Conservation (phyloP, 1,140 invertebrate species). For the Drosophila melanica region DNA sequence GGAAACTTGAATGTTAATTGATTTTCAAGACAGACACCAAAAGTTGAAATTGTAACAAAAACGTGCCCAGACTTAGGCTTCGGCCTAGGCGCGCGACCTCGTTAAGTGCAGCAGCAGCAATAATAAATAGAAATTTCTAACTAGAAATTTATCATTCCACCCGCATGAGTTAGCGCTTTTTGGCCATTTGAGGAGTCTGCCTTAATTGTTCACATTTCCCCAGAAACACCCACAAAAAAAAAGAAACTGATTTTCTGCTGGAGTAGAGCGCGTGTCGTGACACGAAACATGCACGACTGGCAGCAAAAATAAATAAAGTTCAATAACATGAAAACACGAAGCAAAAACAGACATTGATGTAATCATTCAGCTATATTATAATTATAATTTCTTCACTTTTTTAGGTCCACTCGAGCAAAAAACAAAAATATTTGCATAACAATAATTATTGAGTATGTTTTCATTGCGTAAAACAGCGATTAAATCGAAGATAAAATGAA, state of each 20-base stretch:
- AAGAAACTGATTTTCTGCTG: neutral
- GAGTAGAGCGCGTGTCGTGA: neutral
- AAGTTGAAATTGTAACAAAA: slow-evolving; percentile 69
- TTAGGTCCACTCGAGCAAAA: no score
- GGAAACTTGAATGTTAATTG: slow-evolving; percentile 72
- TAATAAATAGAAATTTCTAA: slow-evolving; percentile 20
- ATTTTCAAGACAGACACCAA: slow-evolving; percentile 61
- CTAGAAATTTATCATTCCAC: slow-evolving; percentile 49
- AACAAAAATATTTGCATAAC: no score
- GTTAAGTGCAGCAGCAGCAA: slow-evolving; percentile 37
- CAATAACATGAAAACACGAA: no score
- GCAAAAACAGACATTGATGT: no score
- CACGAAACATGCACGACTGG: neutral
- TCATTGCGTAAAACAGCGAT: no score
- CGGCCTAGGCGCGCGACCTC: slow-evolving; percentile 52
- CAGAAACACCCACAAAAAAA: neutral
- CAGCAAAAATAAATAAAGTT: neutral
- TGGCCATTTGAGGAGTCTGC: neutral
- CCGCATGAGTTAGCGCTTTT: slow-evolving; percentile 10
- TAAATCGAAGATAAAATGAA: no score
- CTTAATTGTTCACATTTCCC: neutral
- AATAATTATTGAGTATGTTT: no score
- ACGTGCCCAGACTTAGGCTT: slow-evolving; percentile 62
- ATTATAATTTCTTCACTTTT: no score
- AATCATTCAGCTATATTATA: no score